Evolutionary conservation across 2,888 invertebrate genomes (phyloP), one percentile per base, ranked within the genome.

Genomic region (Limnephilus auricula): DNA sequence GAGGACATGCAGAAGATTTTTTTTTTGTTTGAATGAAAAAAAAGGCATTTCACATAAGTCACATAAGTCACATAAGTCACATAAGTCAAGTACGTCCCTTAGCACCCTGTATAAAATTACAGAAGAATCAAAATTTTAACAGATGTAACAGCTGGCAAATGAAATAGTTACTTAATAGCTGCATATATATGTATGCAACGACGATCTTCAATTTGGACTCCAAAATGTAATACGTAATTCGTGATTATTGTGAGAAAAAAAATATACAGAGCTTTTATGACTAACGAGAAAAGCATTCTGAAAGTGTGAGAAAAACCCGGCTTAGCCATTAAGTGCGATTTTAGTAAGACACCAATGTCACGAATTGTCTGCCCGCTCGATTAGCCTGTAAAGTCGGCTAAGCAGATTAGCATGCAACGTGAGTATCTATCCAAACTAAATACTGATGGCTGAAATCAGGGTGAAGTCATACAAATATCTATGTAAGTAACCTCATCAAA

Each of bases 221-320:
- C 9, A 65, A 65, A 1, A 65, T n/a, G n/a, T 65, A 25, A 65
- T 65, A 65, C 5, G 5, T 65, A 25, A 9, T 65, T 25, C n/a
- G 65, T 65, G 25, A 65, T 65, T 65, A 25, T 65, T 65, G 65
- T 65, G 65, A 25, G 65, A n/a, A 65, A 18, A 50, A 65, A 65
- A n/a, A 65, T n/a, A 25, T 65, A 9, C n/a, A 65, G 65, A 65
- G 65, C 5, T 65, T 9, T 65, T 65, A 83, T 83, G 83, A 83
- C 83, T 37, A 83, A 34, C n/a, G 4, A 18, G 25, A 25, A 25
- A 83, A 83, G 13, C 9, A 83, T 83, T 83, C 83, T 34, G 83
- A 83, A 83, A 83, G 83, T 83, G 83, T 83, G 83, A 83, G 83
- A 83, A 83, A 83, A 65, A 65, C 9, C 25, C 25, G 65, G 65